Base-by-base conservation (phyloP, 2,797 vertebrate species). In the Echiichthys vipera region DNA sequence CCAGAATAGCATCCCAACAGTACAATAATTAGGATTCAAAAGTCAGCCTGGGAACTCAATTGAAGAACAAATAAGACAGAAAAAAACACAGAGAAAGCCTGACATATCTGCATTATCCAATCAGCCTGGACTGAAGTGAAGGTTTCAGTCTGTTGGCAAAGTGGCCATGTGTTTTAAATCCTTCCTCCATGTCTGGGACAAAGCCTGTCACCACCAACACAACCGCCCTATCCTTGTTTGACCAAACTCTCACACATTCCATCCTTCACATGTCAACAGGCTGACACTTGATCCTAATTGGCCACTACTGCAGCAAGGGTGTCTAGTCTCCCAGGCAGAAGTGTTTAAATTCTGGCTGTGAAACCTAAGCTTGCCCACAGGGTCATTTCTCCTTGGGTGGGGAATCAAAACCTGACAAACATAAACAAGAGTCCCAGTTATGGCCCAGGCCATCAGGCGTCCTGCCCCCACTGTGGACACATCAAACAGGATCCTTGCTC, bases 211-310 rank as follows among this genome's bases (percentile, higher is more conserved):
- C 74, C 90, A 74, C 84, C 70, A 39, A 68, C 85, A 71, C 78
- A 34, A 29, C 76, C 81, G 83, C 86, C 79, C 72, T 27, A 49
- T 74, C 77, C 81, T 71, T 50, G 88, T 84, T 84, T 85, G 75
- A 84, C 82, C 78, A 61, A 78, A 77, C 83, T 25, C 83, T 89
- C 62, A 10, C 84, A 81, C 91, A 91, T 90, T 91, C 87, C 75
- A 81, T 88, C 90, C 89, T 90, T 91, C 89, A 91, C 89, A 80
- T 92, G 93, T 94, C 93, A 94, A 59, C 91, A 7, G 78, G 8
- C 63, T 68, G 92, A 93, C 91, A 94, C 89, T 76, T 65, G 90
- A 94, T 90, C 91, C 92, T 94, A 94, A 94, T 93, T 94, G 93
- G 91, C 62, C 71, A 77, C 81, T 68, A 75, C 86, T 81, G 78